Base-by-base conservation (phyloP, 37 sponge, comb jelly and placozoan genomes). In the Mnemiopsis leidyi region DNA sequence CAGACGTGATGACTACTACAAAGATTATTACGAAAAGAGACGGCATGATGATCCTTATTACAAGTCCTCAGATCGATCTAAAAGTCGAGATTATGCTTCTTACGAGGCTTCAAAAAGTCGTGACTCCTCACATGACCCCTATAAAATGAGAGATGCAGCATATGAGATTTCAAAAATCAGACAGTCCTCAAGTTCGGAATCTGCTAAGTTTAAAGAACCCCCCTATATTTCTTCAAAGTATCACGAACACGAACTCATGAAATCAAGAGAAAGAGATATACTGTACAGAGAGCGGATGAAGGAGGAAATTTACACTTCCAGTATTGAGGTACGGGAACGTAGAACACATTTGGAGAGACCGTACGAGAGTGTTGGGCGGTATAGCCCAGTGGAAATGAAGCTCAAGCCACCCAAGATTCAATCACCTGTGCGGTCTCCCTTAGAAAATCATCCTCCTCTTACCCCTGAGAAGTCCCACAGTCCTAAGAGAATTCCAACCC, bases 1-100 rank as follows among this genome's bases (percentile, higher is more conserved):
- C 39, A n/a, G 90, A 85, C 39, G 90, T 16, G 90, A 85, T 21
- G 39, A 85, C 23, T 40, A 38, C 23, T 36, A 77, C 79, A 28
- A 32, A 34, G 79, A 85, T 36, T 85, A 85, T 39, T 85, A 85
- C 35, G 90, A 85, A 7, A 85, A 40, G 90, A 85, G 36, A 26
- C 23, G 90, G 5, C 36, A 85, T 39, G 90, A 85, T 23, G 90
- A 77, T 77, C 36, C 79, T 20, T 36, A 77, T 18, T 77, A 77
- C 33, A 77, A 85, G 48, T 85, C 40, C 28, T 85, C 90, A 21
- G 90, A 85, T 23, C 40, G 90, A 33, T 85, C 90, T 13, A 85
- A 40, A 3, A 85, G 90, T 37, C 33, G 61, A 38, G 79, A 77
- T 34, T 32, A 77, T 77, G 79, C 79, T 18, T 34, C 33, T 1